Percentiles rank a stretch among this genome's conserved stretches.
phyloP scores from a whole-genome alignment of 2,113 vertebrate species.

The Damaliscus lunatus region DNA sequence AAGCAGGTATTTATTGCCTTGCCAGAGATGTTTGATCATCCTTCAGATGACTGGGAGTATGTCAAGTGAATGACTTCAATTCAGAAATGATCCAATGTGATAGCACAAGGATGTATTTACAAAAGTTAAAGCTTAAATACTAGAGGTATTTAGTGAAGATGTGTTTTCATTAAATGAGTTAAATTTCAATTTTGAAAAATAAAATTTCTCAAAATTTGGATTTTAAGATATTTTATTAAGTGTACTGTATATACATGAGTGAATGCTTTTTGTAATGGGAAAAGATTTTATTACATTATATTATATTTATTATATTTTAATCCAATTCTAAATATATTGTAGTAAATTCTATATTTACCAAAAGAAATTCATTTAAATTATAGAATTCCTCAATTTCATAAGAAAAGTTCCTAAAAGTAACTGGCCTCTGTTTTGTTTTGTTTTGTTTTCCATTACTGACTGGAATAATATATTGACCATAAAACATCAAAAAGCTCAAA shows the following conservation, averaged over 20 bases:
- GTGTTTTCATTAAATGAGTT: not conserved
- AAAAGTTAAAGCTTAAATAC: not conserved
- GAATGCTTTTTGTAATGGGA: not conserved
- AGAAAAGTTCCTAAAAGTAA: not conserved
- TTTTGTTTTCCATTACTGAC: not conserved
- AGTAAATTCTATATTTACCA: not conserved
- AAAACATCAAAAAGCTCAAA: conserved; percentile 1
- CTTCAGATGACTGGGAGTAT: not conserved
- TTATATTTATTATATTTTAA: not conserved
- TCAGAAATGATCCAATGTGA: not conserved
- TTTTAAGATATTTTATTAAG: not conserved
- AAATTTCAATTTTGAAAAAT: not conserved
- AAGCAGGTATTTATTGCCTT: not conserved
- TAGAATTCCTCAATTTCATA: not conserved
- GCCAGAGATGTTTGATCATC: not conserved
- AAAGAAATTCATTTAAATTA: not conserved
- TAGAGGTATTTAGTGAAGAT: not conserved
- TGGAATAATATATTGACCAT: not conserved
- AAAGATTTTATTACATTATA: not conserved
- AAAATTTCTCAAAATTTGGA: not conserved
- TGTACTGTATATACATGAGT: not conserved
- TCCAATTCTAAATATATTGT: not conserved
- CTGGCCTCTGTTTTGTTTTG: not conserved
- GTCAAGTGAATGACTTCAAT: not conserved
- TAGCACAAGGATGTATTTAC: not conserved